Evolutionary conservation across 2,113 vertebrate genomes (phyloP), one percentile per base, ranked within the genome.

Genomic region (Pardalotus punctatus): DNA sequence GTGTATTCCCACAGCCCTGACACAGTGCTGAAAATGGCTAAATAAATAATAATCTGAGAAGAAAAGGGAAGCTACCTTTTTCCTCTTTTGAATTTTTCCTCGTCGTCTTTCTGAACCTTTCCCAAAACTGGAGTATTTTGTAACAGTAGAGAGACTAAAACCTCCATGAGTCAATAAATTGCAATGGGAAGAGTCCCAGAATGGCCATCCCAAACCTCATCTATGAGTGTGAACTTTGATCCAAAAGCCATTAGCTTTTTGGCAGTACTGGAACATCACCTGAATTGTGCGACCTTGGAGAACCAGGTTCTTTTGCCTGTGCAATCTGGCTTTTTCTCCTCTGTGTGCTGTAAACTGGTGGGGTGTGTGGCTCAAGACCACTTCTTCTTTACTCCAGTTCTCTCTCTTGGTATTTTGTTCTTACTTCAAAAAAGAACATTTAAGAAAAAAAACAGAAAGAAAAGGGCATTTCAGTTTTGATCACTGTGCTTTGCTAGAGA

Each of bases 401-500:
- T 64, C 25, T 79, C 0, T 0, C 43, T 71, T 60, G 10, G 16
- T 71, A 57, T 88, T 93, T 90, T 67, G 13, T 61, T 93, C 80
- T 78, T 76, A 42, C 65, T 84, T 81, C 9, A 50, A 74, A 90
- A 84, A 57, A 45, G 14, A 53, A 47, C 5, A 29, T 47, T 40
- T 79, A 86, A 88, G 69, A 64, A 86, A 81, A 83, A 57, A 81
- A 72, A 42, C 7, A 64, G 82, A 80, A 84, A 60, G 28, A 47
- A 89, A 77, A 82, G 22, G 28, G 7, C 27, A n/a, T 83, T 92
- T 95, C 31, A 35, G 11, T 79, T 94, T 86, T 79, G 77, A 76
- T 79, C 56, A 58, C 43, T 51, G 51, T 71, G 61, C 50, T 86
- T 93, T 94, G 20, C 76, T 53, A 15, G 51, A 80, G 50, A 67